Evolutionary conservation across 2,797 vertebrate genomes (phyloP).

Genomic region (Astyanax mexicanus): DNA sequence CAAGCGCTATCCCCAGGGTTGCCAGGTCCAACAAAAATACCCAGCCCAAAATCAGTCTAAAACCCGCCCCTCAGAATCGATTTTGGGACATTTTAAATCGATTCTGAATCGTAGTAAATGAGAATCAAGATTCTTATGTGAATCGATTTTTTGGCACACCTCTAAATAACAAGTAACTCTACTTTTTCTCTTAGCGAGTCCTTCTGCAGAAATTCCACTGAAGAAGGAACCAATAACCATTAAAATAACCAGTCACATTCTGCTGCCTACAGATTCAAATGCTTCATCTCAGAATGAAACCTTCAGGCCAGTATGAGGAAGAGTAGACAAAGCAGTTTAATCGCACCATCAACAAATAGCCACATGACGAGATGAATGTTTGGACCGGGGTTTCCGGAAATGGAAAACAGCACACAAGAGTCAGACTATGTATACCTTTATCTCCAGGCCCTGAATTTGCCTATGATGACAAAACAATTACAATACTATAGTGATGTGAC

Average conservation of each 20-base stretch:
- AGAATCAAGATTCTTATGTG: no score
- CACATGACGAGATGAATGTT: background rate
- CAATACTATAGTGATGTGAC: background rate
- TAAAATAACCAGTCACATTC: background rate
- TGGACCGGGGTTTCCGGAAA: background rate
- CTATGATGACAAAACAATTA: background rate
- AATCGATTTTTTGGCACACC: no score
- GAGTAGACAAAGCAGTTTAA: background rate
- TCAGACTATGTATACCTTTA: background rate
- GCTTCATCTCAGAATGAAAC: no score
- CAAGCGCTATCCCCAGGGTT: no score
- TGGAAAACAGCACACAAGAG: background rate
- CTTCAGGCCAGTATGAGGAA: background rate
- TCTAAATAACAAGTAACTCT: no score
- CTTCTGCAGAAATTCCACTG: background rate
- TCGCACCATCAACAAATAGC: background rate
- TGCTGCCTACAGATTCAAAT: background rate
- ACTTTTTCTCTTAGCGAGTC: no score
- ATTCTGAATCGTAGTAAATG: no score
- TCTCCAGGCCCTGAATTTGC: slow-evolving; percentile 40
- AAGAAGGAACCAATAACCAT: background rate
- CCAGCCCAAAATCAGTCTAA: no score
- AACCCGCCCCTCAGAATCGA: no score
- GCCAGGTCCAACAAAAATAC: no score
- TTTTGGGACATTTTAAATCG: no score